phyloP scores from a whole-genome alignment of 1,140 invertebrate species.

The Lepidurus arcticus region DNA sequence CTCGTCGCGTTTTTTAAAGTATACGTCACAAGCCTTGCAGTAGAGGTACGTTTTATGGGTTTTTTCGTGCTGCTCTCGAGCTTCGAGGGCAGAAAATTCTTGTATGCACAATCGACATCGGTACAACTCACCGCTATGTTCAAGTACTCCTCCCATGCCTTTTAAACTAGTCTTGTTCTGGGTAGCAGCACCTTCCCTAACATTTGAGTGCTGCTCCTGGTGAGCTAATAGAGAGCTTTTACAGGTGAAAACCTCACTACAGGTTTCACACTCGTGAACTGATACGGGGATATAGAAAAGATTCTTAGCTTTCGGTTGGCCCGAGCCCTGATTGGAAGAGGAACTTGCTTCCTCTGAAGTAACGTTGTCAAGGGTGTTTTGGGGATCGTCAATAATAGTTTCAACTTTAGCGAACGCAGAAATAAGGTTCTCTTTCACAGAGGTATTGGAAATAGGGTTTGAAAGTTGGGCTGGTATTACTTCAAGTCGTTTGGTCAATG shows the following conservation, averaged over 20 bases:
- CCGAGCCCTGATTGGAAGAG: neutral
- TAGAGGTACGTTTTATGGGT: conserved; percentile 19
- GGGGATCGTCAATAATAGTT: too few species aligned
- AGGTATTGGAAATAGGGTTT: neutral
- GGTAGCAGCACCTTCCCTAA: neutral
- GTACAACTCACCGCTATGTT: neutral
- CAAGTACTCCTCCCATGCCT: conserved; percentile 26
- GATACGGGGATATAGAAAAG: neutral
- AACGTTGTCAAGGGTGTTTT: neutral
- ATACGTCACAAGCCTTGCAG: neutral
- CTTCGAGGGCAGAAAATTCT: neutral
- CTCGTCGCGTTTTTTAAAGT: neutral
- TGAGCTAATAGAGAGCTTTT: conserved; percentile 16
- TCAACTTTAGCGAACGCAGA: too few species aligned
- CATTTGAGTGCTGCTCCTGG: conserved; percentile 20
- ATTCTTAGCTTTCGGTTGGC: neutral
- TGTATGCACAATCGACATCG: conserved; percentile 26
- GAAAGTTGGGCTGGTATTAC: neutral
- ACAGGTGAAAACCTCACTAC: conserved; percentile 26
- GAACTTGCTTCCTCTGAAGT: neutral
- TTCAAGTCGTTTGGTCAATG: neutral
- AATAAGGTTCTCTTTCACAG: too few species aligned
- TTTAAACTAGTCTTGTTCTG: conserved; percentile 21
- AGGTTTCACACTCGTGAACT: conserved; percentile 30
- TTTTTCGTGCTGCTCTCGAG: neutral